These are phyloP conservation scores for Chironomus striatipennis DNA, from an alignment of 1,140 invertebrate species.

Conservation along the genomic window DNA sequence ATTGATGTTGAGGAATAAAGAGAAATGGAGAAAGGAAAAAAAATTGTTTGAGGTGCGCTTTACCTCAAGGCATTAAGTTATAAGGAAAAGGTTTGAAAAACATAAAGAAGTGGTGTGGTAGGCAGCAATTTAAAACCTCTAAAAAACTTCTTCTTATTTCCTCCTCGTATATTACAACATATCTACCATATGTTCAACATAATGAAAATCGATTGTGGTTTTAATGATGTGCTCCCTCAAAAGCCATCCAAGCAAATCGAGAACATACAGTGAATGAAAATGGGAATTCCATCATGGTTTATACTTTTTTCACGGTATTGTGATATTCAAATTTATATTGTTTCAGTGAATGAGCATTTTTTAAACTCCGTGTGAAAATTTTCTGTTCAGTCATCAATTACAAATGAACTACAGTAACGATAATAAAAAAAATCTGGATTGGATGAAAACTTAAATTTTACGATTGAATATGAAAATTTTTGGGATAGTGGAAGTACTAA, in stretches of 20 bases:
- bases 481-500: too few species aligned
- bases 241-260: not conserved
- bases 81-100: not conserved
- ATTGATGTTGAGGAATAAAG: too few species aligned
- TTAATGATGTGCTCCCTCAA: constrained; percentile 12
- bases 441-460: too few species aligned
- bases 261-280: too few species aligned
- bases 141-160: not conserved
- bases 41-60: not conserved
- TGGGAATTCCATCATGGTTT: not conserved
- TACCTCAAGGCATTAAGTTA: not conserved
- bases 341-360: not conserved
- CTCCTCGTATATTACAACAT: not conserved
- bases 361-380: too few species aligned
- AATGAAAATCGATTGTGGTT: constrained; percentile 13
- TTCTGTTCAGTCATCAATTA: too few species aligned
- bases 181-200: constrained; percentile 1
- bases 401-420: too few species aligned
- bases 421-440: too few species aligned
- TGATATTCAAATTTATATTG: constrained; percentile 10
- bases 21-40: too few species aligned
- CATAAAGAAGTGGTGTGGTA: not conserved
- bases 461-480: too few species aligned
- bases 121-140: not conserved
- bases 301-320: not conserved